Evolutionary conservation across 2,888 invertebrate genomes (phyloP).

Genomic region (Rhopalosiphum nymphaeae): DNA sequence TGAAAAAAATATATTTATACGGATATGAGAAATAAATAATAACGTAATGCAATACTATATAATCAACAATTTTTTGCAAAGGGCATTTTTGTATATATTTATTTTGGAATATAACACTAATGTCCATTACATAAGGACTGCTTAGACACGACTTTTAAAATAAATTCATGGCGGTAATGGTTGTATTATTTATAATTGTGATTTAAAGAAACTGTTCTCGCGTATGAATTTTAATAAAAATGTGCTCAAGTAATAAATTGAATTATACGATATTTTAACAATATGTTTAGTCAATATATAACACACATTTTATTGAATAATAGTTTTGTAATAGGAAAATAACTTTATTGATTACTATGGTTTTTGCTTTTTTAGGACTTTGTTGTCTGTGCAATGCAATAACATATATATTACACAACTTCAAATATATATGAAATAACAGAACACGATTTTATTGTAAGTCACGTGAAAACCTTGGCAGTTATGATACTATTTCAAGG

Average conservation of each 20-base stretch:
- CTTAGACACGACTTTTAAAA: not conserved
- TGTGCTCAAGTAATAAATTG: not conserved
- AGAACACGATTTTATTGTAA: not conserved
- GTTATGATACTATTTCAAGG: constrained; percentile 38
- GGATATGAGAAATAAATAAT: not conserved
- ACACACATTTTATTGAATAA: not conserved
- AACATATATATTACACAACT: not conserved
- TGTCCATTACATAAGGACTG: not conserved
- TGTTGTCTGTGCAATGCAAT: not conserved
- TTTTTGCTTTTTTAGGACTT: not conserved
- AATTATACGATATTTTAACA: not conserved
- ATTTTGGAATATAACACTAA: not conserved
- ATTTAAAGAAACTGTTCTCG: not conserved
- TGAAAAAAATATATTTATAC: not conserved
- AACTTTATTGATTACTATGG: constrained; percentile 19
- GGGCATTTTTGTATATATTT: not conserved
- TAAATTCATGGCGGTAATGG: not conserved
- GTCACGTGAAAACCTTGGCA: constrained; percentile 35
- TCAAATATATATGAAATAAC: constrained; percentile 15
- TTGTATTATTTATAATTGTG: not conserved
- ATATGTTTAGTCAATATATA: not conserved
- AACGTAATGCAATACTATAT: not conserved
- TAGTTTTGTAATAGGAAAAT: not conserved
- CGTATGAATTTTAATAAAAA: not conserved
- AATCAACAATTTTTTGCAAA: not conserved